Evolutionary conservation across 2,888 invertebrate species (phyloP), one percentile per base, ranked within the genome.

Genomic region (Brachyptera risi): DNA sequence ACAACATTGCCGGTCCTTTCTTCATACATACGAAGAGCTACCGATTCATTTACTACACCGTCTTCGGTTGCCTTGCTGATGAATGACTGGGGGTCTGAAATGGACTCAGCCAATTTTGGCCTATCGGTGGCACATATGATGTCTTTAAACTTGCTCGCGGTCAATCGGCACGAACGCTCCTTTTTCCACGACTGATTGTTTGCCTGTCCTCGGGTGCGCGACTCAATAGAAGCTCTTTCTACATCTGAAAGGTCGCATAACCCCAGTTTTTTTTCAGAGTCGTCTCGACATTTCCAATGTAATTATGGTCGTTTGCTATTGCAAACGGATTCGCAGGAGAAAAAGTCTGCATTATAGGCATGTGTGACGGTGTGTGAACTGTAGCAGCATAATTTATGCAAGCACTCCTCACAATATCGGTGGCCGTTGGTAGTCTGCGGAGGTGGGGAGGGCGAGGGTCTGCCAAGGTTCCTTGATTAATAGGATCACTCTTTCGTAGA

Each of bases 321-420:
- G 56, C 63, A 49, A 58, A 63, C 21, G 47, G 31, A 37, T 63
- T 44, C 5, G 62, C 64, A 21, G 59, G 62, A 23, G 24, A 9
- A 38, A 27, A 54, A 26, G 24, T 3, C 17, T 59, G 62, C 40
- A 56, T 21, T 11, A 63, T 31, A 9, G 64, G 64, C 40, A 40
- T 9, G 7, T 15, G 5, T 31, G 31, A 31, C 5, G 31, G 11
- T 31, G 31, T 7, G 7, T 7, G 11, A 11, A 31, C 50, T 59
- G 54, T 63, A 3, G 49, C 49, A 3, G 49, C 21, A 49, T 49
- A 49, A 56, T 61, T 63, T 31, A 61, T 58, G 26, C 24, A 44
- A 9, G 11, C 21, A 31, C 59, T 61, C 4, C 37, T 44, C 13
- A 61, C 61, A 4, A 24, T 24, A n/a, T 23, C 24, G 7, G 24